These are phyloP conservation scores for Melitaea cinxia DNA, from an alignment of 1,140 invertebrate species.

Conservation along the genomic window DNA sequence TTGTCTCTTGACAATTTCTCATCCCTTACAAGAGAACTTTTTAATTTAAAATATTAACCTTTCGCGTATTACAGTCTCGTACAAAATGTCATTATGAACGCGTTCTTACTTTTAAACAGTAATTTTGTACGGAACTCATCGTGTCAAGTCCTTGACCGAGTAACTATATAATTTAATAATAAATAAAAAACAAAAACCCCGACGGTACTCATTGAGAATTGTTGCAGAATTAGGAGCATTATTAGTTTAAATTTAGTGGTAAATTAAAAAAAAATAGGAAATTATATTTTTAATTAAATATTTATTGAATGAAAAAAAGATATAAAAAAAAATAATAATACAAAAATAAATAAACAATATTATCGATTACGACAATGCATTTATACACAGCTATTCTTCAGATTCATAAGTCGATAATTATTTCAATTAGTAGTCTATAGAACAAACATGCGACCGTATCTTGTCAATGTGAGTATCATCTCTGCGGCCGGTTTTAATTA, in stretches of 20 bases:
- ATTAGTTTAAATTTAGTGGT: constrained; percentile 14
- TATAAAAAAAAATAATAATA: constrained; percentile 18
- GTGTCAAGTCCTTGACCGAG: constrained; percentile 15
- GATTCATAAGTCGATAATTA: constrained; percentile 9
- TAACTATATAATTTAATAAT: background rate
- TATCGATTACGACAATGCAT: background rate
- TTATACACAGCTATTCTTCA: background rate
- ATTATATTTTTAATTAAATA: constrained; percentile 12
- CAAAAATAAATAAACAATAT: constrained; percentile 13
- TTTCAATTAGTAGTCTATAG: constrained; percentile 14
- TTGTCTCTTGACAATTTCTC: background rate
- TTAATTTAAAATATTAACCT: background rate
- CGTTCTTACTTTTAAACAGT: background rate
- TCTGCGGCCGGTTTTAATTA: constrained; percentile 9
- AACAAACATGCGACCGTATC: background rate
- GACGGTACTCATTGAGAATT: constrained; percentile 31
- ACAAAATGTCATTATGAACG: background rate
- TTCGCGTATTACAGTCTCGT: background rate
- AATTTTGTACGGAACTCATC: constrained; percentile 15
- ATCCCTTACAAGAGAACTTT: too few relatives aligned
- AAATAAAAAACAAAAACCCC: background rate
- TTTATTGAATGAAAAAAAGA: constrained; percentile 19
- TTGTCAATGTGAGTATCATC: constrained; percentile 5
- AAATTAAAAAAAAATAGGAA: constrained; percentile 25
- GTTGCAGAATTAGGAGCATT: constrained; percentile 35